Percentiles rank a stretch among this genome's conserved stretches.
Evolutionary conservation across 2,797 vertebrate species (phyloP).

Genomic region (Bryconaethiops microstoma): DNA sequence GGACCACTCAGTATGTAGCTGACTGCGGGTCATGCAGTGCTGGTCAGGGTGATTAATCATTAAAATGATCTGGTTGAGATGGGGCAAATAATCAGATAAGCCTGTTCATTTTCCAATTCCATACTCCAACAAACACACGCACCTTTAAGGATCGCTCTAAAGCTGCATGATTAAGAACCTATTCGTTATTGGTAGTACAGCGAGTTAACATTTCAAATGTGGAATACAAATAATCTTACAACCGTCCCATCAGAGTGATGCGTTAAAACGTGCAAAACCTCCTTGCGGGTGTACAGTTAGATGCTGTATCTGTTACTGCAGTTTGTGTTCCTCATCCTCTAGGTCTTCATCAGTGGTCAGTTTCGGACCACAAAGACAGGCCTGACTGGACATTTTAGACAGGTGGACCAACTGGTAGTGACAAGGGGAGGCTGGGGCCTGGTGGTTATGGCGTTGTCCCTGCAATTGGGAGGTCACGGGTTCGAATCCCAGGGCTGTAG

Average conservation of each 20-base stretch:
- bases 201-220: background rate
- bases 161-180: background rate
- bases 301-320: too few relatives aligned
- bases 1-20: conserved; percentile 1
- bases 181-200: background rate
- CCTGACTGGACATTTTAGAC: too few relatives aligned
- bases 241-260: background rate
- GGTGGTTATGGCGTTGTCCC: too few relatives aligned
- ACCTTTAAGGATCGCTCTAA: background rate
- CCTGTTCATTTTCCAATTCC: conserved; percentile 25
- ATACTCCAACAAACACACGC: background rate
- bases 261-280: background rate
- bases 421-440: too few relatives aligned
- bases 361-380: background rate
- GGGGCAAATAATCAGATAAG: conserved; percentile 31
- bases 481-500: too few relatives aligned
- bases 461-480: too few relatives aligned
- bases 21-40: conserved; percentile 26
- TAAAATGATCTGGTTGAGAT: conserved; percentile 24
- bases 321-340: too few relatives aligned
- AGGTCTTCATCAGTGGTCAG: background rate
- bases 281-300: background rate
- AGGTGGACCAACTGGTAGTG: too few relatives aligned
- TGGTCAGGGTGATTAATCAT: conserved; percentile 30
- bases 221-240: background rate